Percentiles rank a stretch among this genome's conserved stretches.
Evolutionary conservation across 2,113 vertebrate genomes (phyloP).

Genomic region (Empidonax alnorum): DNA sequence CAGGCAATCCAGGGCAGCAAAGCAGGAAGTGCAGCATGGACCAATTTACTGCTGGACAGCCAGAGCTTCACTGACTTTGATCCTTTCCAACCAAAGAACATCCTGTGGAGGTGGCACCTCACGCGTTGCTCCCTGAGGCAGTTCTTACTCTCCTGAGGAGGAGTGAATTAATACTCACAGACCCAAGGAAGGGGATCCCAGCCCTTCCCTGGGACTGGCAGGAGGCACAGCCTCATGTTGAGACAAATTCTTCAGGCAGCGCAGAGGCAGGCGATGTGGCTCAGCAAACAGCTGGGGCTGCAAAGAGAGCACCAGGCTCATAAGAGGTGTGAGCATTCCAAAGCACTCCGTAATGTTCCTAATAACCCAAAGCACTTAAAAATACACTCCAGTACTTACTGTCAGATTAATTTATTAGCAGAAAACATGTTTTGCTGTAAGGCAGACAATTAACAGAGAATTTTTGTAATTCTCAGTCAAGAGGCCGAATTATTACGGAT

Average conservation of each 20-base stretch:
- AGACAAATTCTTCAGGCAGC: neutral
- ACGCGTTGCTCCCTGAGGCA: neutral
- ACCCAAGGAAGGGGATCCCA: accelerated
- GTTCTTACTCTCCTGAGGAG: neutral
- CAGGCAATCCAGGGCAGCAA: neutral
- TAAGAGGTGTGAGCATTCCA: neutral
- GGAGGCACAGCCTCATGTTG: neutral
- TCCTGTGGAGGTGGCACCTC: neutral
- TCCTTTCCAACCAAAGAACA: neutral
- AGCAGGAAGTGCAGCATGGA: neutral
- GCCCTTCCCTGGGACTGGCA: neutral
- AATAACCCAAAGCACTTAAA: neutral
- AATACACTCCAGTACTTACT: neutral
- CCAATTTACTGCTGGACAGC: neutral
- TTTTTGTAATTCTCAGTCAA: neutral
- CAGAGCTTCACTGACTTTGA: neutral
- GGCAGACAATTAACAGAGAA: constrained; percentile 20
- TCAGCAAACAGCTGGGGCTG: neutral
- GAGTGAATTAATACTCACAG: neutral
- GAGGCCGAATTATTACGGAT: neutral
- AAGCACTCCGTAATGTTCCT: neutral
- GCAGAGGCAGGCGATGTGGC: neutral
- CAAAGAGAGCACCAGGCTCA: accelerated
- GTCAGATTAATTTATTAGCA: constrained; percentile 44
- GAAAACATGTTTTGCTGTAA: constrained; percentile 39